A percentile compares a stretch with the other conserved stretches of the same genome.
Evolutionary conservation across 2,113 vertebrate species (phyloP).

Genomic region (Peromyscus maniculatus): DNA sequence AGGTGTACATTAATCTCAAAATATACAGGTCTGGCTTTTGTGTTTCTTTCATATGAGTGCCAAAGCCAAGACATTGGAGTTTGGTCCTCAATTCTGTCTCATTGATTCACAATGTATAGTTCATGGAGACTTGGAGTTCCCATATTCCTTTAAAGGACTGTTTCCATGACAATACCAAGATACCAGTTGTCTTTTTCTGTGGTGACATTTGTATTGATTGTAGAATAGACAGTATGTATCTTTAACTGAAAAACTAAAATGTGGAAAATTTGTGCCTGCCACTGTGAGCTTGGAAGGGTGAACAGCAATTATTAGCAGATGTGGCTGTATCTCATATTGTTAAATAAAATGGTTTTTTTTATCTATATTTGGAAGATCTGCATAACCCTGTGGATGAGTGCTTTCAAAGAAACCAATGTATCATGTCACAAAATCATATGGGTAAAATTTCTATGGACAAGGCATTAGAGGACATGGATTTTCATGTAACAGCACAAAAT

Average conservation of each 20-base stretch:
- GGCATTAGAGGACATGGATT: neutral
- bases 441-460: slow-evolving; percentile 2
- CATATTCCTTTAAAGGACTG: neutral
- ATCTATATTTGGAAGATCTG: neutral
- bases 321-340: neutral
- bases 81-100: neutral
- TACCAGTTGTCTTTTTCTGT: neutral
- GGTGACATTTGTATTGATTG: neutral
- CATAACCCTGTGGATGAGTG: neutral
- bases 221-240: neutral
- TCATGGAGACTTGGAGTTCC: neutral
- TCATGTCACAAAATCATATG: neutral
- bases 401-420: neutral
- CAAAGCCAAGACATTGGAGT: neutral
- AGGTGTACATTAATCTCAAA: neutral
- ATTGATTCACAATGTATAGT: neutral
- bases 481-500: neutral
- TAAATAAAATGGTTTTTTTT: neutral
- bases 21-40: neutral
- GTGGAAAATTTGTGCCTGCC: neutral
- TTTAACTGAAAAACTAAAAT: slow-evolving; percentile 15
- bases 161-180: neutral
- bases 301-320: neutral
- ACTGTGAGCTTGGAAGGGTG: neutral
- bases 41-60: neutral